Evolutionary conservation across 2,888 invertebrate genomes (phyloP).

Genomic region (Lithophane ornitopus): DNA sequence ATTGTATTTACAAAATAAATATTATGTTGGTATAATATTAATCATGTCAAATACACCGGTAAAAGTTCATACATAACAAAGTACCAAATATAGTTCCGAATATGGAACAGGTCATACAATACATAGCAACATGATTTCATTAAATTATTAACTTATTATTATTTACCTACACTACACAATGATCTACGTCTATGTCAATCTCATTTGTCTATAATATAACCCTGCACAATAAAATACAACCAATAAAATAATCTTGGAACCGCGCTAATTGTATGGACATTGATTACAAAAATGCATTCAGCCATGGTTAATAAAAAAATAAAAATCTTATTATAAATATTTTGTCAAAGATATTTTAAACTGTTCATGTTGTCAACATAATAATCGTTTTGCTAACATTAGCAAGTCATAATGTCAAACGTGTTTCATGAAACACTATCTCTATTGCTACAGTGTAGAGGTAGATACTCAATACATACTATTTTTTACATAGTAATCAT

Average conservation of each 20-base stretch:
- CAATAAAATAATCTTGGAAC: slow-evolving; percentile 1
- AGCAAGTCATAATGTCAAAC: slow-evolving; percentile 14
- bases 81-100: neutral
- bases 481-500: slow-evolving; percentile 1
- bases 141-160: slow-evolving; percentile 1
- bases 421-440: slow-evolving; percentile 2
- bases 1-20: slow-evolving; percentile 8
- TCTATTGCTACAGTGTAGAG: neutral
- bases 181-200: slow-evolving; percentile 29
- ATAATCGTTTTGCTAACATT: slow-evolving; percentile 7
- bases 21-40: neutral
- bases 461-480: neutral
- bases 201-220: slow-evolving; percentile 27
- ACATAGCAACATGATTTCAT: slow-evolving; percentile 5
- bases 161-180: slow-evolving; percentile 2
- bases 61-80: neutral
- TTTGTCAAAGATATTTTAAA: neutral
- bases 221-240: slow-evolving; percentile 53
- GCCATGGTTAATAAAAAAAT: slow-evolving; percentile 13
- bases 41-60: neutral
- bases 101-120: slow-evolving; percentile 1
- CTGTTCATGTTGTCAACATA: neutral
- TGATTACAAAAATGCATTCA: neutral
- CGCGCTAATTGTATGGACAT: neutral
- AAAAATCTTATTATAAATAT: neutral